Percentiles rank a stretch among this genome's conserved stretches.
Conservation (phyloP, 2,888 invertebrate species). For the Cancer borealis region DNA sequence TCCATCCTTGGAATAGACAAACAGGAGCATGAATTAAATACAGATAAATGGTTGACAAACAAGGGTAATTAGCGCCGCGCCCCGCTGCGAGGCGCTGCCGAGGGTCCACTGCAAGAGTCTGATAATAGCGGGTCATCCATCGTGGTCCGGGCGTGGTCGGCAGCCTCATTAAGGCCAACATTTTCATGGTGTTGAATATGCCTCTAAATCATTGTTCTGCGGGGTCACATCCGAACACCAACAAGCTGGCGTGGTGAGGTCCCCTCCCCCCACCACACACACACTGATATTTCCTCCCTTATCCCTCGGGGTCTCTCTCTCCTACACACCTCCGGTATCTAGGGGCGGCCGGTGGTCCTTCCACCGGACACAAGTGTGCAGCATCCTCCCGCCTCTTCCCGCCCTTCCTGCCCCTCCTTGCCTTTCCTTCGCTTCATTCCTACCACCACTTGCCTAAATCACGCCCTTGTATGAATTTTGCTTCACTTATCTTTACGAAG, state of each 20-base stretch:
- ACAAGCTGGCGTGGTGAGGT: neutral
- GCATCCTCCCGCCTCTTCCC: slow-evolving; percentile 28
- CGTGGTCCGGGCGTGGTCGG: neutral
- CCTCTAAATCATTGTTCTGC: neutral
- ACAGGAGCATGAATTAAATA: slow-evolving; percentile 35
- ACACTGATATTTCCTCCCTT: neutral
- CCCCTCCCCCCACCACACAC: neutral
- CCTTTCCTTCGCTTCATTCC: neutral
- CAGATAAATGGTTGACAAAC: slow-evolving; percentile 41
- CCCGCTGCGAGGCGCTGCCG: neutral
- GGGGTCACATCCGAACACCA: neutral
- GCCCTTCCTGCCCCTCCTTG: slow-evolving; percentile 18
- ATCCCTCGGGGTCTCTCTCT: neutral
- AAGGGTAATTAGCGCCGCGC: neutral
- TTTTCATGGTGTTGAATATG: slow-evolving; percentile 13
- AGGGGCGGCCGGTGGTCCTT: neutral
- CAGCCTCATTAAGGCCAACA: neutral
- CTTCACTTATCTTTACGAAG: neutral
- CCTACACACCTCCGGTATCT: neutral
- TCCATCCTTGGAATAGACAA: neutral
- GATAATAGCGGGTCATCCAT: neutral
- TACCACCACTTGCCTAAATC: neutral
- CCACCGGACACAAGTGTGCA: slow-evolving; percentile 34
- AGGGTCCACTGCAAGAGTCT: neutral
- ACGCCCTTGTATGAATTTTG: neutral